Percentiles rank a stretch among this genome's conserved stretches.
Conservation (phyloP, 2,797 vertebrate species). For the Bradypodion pumilum region DNA sequence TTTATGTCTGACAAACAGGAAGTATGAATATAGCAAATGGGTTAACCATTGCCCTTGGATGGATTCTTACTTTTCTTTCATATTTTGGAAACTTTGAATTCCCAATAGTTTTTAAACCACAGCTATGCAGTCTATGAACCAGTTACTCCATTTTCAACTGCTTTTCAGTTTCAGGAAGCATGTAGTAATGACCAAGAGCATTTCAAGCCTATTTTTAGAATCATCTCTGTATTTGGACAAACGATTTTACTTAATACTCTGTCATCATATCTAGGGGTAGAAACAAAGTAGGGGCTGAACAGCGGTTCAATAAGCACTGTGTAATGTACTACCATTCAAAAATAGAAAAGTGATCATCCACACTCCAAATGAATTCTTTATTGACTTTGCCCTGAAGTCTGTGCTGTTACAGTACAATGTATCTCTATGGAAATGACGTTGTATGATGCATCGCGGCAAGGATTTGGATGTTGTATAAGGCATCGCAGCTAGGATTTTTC, state of each 20-base stretch:
- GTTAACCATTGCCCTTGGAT: conserved; percentile 34
- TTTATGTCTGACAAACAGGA: conserved; percentile 59
- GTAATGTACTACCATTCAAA: too few relatives aligned
- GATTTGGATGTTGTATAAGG: too few relatives aligned
- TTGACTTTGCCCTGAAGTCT: too few relatives aligned
- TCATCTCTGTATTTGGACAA: conserved; percentile 44
- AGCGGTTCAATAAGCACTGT: too few relatives aligned
- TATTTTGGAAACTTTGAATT: conserved; percentile 40
- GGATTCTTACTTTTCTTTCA: conserved; percentile 43
- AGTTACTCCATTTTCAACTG: conserved; percentile 38
- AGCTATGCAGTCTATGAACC: conserved; percentile 50
- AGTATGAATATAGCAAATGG: conserved; percentile 38
- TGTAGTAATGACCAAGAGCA: conserved; percentile 41
- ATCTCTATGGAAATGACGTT: too few relatives aligned
- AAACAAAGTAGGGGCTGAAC: too few relatives aligned
- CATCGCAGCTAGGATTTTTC: too few relatives aligned
- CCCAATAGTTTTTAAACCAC: conserved; percentile 44
- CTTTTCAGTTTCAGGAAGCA: conserved; percentile 52
- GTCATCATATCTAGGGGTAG: conserved; percentile 12
- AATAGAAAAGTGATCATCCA: too few relatives aligned
- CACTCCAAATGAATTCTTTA: too few relatives aligned
- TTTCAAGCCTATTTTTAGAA: background rate
- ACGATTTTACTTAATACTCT: conserved; percentile 42
- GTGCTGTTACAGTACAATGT: too few relatives aligned
- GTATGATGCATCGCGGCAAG: too few relatives aligned